A percentile compares a stretch with the other conserved stretches of the same genome.
phyloP scores from a whole-genome alignment of 1,140 invertebrate species.

The Drosophila kohkoa region DNA sequence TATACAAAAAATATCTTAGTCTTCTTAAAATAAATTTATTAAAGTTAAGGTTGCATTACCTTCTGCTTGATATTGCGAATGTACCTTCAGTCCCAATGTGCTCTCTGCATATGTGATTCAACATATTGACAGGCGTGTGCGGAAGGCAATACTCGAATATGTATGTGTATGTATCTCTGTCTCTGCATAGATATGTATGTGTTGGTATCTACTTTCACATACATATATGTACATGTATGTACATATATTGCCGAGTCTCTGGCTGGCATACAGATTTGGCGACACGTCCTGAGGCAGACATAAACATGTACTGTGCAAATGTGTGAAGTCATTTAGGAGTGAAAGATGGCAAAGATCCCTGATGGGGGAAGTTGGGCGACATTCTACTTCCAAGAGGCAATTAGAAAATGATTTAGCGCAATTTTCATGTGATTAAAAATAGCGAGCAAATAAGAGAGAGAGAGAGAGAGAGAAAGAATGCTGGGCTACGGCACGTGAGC shows the following conservation, averaged over 20 bases:
- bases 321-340: slow-evolving; percentile 68
- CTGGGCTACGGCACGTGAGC: slow-evolving; percentile 40
- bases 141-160: background rate
- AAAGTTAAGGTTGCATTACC: too few relatives aligned
- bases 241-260: slow-evolving; percentile 21
- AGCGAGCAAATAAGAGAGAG: background rate
- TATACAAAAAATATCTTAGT: too few relatives aligned
- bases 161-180: background rate
- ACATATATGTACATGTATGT: slow-evolving; percentile 26
- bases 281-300: slow-evolving; percentile 53
- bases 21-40: too few relatives aligned
- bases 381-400: slow-evolving; percentile 51
- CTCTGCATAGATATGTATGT: slow-evolving; percentile 33
- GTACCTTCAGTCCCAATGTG: background rate
- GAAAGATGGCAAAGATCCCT: slow-evolving; percentile 14
- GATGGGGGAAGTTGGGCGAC: background rate
- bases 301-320: slow-evolving; percentile 53
- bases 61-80: background rate
- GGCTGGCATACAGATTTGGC: slow-evolving; percentile 37
- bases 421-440: slow-evolving; percentile 74
- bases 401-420: slow-evolving; percentile 77
- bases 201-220: slow-evolving; percentile 6
- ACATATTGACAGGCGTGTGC: slow-evolving; percentile 46
- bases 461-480: background rate
- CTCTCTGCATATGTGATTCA: slow-evolving; percentile 16